Conservation (phyloP, 2,888 invertebrate genomes). For the Norana najaformis region DNA sequence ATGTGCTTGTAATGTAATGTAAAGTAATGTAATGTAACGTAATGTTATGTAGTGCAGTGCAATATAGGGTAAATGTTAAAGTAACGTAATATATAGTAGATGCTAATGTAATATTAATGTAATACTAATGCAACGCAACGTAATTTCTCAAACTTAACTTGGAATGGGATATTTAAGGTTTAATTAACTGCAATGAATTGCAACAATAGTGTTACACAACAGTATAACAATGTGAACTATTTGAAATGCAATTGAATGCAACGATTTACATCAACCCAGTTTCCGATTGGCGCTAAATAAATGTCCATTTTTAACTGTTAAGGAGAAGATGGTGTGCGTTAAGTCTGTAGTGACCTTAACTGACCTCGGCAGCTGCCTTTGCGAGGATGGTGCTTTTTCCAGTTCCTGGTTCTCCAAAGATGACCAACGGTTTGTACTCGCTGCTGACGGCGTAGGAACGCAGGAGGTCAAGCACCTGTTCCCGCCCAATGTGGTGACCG, state of each 20-base stretch:
- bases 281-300: no score
- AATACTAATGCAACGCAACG: no score
- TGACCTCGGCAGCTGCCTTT: conserved; percentile 52
- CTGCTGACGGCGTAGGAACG: conserved; percentile 48
- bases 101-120: not conserved
- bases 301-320: not conserved
- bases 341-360: conserved; percentile 8
- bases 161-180: no score
- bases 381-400: conserved; percentile 56
- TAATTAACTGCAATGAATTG: no score
- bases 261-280: no score
- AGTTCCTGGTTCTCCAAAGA: conserved; percentile 53
- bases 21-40: conserved; percentile 1
- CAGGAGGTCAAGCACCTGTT: conserved; percentile 46
- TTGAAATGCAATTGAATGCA: no score
- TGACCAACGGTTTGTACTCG: conserved; percentile 49
- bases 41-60: not conserved
- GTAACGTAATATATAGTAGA: no score
- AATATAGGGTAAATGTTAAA: not conserved
- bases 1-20: no score
- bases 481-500: conserved; percentile 41
- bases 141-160: no score
- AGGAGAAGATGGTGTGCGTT: not conserved
- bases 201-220: no score
- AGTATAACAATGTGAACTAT: no score